Base-by-base conservation (phyloP, 2,888 invertebrate genomes). In the Pimpla rufipes region DNA sequence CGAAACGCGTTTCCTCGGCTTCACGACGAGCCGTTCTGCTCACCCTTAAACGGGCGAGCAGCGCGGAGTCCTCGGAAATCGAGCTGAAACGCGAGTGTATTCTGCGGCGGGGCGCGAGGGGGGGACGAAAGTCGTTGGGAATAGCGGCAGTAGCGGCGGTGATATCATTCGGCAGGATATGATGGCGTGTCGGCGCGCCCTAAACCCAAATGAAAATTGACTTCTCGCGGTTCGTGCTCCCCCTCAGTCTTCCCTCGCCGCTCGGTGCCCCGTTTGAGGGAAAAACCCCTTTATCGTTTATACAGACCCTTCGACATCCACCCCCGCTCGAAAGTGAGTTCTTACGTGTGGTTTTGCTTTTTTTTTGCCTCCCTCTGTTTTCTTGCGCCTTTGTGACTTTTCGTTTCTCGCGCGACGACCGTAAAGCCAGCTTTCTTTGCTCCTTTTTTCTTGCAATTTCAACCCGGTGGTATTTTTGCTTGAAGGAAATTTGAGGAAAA, bases 161-260 rank as follows among this genome's bases (percentile, higher is more conserved):
- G 87, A 88, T 88, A 88, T 88, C 87, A 88, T 90, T 90, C 88
- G 87, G 87, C 82, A 86, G 85, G 90, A 88, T 88, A 90, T 88
- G 90, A 89, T 90, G 88, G 89, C 89, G 88, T 89, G 89, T 83
- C 84, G 87, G 87, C 89, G 87, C 90, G 82, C 90, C 89, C 88
- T 89, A 88, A 85, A 89, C 59, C 87, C 85, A 89, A 90, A 90
- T 90, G 90, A 90, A 90, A 90, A 90, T 90, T 90, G 89, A 90
- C 89, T 90, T 88, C 87, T 86, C 83, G 77, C 64, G 78, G 71
- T 74, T 62, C 81, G 73, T 50, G 75, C 57, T 79, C 29, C 29
- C n/a, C 29, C 37, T 77, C 78, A 62, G 23, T 70, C 80, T 80
- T 59, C 57, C 73, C 52, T 50, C 45, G 45, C 29, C 68, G 59